Conservation (phyloP, 2,113 vertebrate genomes). For the Cyphomyrus discorhynchus region DNA sequence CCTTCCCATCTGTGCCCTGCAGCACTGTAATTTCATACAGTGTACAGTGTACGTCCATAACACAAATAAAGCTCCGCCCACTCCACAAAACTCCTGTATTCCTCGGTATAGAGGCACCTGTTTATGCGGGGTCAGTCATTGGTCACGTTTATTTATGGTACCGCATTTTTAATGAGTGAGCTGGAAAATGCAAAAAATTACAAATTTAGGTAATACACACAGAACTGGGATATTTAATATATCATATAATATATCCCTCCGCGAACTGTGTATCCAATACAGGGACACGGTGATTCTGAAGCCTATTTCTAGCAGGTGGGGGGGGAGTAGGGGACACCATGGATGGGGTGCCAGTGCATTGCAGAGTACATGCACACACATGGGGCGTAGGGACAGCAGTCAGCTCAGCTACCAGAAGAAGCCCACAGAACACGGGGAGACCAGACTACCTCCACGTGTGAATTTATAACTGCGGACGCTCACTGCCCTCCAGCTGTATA, state of each 20-base stretch:
- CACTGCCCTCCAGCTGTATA: not conserved
- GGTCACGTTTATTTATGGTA: not conserved
- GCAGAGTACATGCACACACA: not conserved
- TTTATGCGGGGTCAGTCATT: not conserved
- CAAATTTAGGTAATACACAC: not conserved
- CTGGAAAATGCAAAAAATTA: not conserved
- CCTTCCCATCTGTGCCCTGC: not conserved
- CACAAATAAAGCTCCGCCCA: not conserved
- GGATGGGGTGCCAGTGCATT: not conserved
- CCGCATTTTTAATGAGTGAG: not conserved
- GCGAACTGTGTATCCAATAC: not conserved
- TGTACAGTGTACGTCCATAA: not conserved
- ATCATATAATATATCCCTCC: not conserved
- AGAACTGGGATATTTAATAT: not conserved
- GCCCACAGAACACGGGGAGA: not conserved
- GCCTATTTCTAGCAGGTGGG: not conserved
- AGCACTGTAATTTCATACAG: not conserved
- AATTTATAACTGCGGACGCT: not conserved
- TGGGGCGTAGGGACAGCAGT: not conserved
- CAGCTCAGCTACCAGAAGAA: not conserved
- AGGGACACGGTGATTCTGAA: not conserved
- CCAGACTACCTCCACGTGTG: not conserved
- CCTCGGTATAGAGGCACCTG: not conserved
- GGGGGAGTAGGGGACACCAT: not conserved
- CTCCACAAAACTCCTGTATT: not conserved